A percentile compares a stretch with the other conserved stretches of the same genome.
Evolutionary conservation across 2,888 invertebrate species (phyloP).

Genomic region (Bugulina stolonifera): DNA sequence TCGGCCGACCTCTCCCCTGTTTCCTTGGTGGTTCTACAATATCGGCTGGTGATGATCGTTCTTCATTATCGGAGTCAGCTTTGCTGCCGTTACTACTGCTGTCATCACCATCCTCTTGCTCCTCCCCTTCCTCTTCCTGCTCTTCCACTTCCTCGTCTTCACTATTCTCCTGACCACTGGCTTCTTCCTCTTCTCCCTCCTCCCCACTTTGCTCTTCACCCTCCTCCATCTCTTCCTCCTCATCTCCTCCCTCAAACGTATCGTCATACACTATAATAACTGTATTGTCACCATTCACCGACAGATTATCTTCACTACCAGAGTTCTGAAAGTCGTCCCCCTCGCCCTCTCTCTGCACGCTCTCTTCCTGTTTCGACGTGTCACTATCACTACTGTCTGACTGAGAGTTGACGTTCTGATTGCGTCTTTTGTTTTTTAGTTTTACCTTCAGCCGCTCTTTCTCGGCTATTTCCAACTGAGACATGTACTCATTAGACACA

Average conservation of each 20-base stretch:
- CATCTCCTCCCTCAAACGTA: neutral
- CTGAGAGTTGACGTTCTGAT: neutral
- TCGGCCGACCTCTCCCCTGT: neutral
- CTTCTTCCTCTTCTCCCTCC: neutral
- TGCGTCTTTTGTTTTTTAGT: neutral
- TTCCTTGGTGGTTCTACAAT: neutral
- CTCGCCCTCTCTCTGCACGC: neutral
- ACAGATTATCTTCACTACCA: neutral
- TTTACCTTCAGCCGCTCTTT: neutral
- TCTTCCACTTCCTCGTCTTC: neutral
- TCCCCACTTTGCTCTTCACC: neutral
- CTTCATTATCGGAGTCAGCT: neutral
- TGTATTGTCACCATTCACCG: neutral
- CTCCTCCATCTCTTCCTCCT: neutral
- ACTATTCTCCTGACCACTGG: neutral
- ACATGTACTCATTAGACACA: constrained; percentile 16
- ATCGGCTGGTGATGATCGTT: neutral
- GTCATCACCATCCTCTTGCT: neutral
- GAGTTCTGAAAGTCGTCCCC: neutral
- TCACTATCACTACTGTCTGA: neutral
- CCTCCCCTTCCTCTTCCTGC: neutral
- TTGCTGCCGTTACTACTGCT: neutral
- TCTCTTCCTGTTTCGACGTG: no score
- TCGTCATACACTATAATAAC: neutral
- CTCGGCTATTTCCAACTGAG: constrained; percentile 17